Conservation (phyloP, 2,113 vertebrate species). For the Mus pahari region DNA sequence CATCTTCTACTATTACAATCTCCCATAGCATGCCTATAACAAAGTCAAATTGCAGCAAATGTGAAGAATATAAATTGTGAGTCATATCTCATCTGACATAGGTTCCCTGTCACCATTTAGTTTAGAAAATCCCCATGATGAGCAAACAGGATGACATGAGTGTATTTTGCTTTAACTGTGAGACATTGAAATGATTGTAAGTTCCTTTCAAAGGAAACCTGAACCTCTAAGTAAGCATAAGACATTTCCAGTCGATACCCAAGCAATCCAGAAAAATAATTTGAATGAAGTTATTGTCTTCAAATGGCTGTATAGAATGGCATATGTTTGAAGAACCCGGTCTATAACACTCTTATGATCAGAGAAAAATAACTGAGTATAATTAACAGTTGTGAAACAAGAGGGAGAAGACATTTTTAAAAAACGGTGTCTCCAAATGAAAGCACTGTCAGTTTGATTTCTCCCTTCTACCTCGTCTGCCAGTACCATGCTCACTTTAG, state of each 20-base stretch:
- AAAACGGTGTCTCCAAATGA: slow-evolving; percentile 79
- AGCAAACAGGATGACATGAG: slow-evolving; percentile 79
- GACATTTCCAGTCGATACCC: slow-evolving; percentile 84
- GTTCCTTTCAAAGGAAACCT: slow-evolving; percentile 87
- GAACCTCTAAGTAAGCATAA: slow-evolving; percentile 79
- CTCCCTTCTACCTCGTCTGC: slow-evolving; percentile 69
- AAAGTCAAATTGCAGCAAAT: not conserved
- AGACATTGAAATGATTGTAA: slow-evolving; percentile 85
- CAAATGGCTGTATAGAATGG: slow-evolving; percentile 81
- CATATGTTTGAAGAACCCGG: slow-evolving; percentile 82
- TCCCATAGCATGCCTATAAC: not conserved
- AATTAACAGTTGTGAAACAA: slow-evolving; percentile 81
- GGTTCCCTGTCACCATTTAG: slow-evolving; percentile 80
- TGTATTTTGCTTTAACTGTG: slow-evolving; percentile 83
- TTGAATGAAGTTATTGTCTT: slow-evolving; percentile 84
- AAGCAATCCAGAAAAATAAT: slow-evolving; percentile 81
- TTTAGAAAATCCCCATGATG: slow-evolving; percentile 86
- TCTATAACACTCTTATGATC: slow-evolving; percentile 81
- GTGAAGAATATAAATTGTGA: slow-evolving; percentile 4
- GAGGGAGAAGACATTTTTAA: slow-evolving; percentile 80
- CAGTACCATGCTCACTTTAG: slow-evolving; percentile 72
- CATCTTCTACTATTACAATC: slow-evolving; percentile 1
- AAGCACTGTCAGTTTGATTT: slow-evolving; percentile 84
- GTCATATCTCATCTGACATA: slow-evolving; percentile 75
- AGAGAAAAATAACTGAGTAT: slow-evolving; percentile 84